Evolutionary conservation across 2,113 vertebrate species (phyloP).

Genomic region (Merops nubicus): DNA sequence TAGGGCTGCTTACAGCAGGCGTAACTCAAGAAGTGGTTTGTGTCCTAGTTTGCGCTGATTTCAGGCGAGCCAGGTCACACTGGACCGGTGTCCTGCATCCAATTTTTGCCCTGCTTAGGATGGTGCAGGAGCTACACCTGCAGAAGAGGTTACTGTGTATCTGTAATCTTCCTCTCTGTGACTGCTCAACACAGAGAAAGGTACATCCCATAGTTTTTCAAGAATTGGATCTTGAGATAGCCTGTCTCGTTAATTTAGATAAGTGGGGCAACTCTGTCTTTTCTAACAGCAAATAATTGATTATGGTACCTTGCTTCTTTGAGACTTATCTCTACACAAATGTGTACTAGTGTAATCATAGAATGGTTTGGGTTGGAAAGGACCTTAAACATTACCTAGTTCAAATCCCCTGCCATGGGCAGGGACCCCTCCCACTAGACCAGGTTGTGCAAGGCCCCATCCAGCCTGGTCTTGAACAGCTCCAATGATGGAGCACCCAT

Average conservation of each 20-base stretch:
- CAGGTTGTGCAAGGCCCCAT: too few relatives aligned
- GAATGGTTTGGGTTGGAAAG: too few relatives aligned
- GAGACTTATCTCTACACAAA: background rate
- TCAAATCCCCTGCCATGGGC: too few relatives aligned
- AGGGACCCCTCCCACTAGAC: too few relatives aligned
- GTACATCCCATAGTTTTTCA: background rate
- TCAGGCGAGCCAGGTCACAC: background rate
- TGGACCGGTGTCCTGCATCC: background rate
- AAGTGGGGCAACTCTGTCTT: background rate
- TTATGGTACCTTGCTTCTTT: background rate
- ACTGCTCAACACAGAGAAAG: background rate
- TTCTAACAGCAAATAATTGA: background rate
- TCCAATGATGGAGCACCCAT: too few relatives aligned
- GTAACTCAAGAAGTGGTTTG: fast-evolving
- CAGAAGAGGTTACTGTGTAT: background rate
- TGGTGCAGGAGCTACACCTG: background rate
- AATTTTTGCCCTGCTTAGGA: background rate
- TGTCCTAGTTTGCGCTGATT: background rate
- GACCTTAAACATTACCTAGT: too few relatives aligned
- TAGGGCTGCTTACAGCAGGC: background rate
- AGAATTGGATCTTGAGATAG: background rate
- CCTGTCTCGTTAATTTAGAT: background rate
- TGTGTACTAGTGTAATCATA: background rate
- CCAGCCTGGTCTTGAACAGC: too few relatives aligned
- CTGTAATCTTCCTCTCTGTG: background rate